Evolutionary conservation across 1,140 invertebrate genomes (phyloP), one percentile per base, ranked within the genome.

Genomic region (Stenopsyche tienmushanensis): DNA sequence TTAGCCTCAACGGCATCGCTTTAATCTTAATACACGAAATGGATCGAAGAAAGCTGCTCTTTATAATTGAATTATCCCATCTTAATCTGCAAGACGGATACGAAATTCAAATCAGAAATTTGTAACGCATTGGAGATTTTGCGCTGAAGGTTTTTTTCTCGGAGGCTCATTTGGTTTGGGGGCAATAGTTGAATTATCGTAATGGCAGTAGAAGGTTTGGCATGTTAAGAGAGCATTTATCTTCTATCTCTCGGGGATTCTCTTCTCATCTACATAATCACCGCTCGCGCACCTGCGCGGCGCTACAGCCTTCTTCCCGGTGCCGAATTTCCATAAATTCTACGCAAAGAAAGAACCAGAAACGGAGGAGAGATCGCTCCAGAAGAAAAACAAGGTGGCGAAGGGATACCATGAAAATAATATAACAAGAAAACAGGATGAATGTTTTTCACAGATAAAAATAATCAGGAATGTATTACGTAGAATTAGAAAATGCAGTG

Each of bases 211-310:
- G 52, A 65, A 65, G 52, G 63, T 65, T 65, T 65, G 63, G 63
- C 63, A 65, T 65, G 63, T 55, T 65, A 65, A 65, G 63, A 65
- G 63, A 58, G 63, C 63, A 65, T 65, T 65, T 65, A 65, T 65
- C 63, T 65, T 65, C 63, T 41, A 58, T 57, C 63, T 58, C 63
- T 23, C 20, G 54, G 52, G 63, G 54, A 65, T 58, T 65, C 44
- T 41, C 15, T 26, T 20, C 53, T 65, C 63, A 58, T 65, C 63
- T 65, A 42, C 63, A 65, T 65, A 65, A 65, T 65, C 63, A 65
- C 63, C 63, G 63, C 57, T 26, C 44, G 57, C 53, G 63, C 63
- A 65, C 63, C 63, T 65, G 63, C 50, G 50, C 62, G 15, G 29
- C 50, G n/a, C 21, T 17, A 20, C 39, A 8, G 3, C 17, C 44